Percentiles rank a stretch among this genome's conserved stretches.
phyloP scores from a whole-genome alignment of 2,113 vertebrate genomes.

The Chaetodon auriga region DNA sequence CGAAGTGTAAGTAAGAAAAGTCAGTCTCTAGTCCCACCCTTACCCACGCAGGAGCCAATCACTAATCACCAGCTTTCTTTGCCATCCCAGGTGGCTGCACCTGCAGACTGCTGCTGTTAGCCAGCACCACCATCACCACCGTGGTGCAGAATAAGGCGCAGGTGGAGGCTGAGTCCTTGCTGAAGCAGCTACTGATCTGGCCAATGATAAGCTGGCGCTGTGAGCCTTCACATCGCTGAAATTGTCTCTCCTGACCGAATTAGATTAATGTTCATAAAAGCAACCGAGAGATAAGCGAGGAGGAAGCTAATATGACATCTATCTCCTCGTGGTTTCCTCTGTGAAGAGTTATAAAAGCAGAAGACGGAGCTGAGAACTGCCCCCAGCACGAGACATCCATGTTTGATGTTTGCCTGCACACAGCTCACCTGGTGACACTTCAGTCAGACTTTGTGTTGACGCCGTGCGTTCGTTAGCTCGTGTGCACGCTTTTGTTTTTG shows the following conservation, averaged over 20 bases:
- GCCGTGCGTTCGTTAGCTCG: background rate
- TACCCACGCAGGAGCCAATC: background rate
- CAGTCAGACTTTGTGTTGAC: accelerated
- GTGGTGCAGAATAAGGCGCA: too few species aligned
- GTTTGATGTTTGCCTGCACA: background rate
- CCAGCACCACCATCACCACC: background rate
- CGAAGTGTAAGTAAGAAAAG: too few species aligned
- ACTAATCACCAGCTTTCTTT: background rate
- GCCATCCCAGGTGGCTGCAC: background rate
- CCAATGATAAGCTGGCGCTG: too few species aligned
- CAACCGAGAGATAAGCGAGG: background rate
- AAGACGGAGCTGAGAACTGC: background rate
- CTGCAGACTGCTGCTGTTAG: background rate
- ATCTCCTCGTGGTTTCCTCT: background rate
- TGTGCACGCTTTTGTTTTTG: background rate
- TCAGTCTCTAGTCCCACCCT: too few species aligned
- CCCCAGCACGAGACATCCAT: background rate
- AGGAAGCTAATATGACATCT: background rate
- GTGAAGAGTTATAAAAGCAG: background rate
- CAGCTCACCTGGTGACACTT: too few species aligned
- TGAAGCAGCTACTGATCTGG: too few species aligned
- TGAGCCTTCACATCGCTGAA: background rate
- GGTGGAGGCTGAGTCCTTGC: too few species aligned
- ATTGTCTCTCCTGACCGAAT: background rate
- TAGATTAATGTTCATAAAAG: background rate